Conservation (phyloP, 2,888 invertebrate species). For the Liodrosophila aerea region DNA sequence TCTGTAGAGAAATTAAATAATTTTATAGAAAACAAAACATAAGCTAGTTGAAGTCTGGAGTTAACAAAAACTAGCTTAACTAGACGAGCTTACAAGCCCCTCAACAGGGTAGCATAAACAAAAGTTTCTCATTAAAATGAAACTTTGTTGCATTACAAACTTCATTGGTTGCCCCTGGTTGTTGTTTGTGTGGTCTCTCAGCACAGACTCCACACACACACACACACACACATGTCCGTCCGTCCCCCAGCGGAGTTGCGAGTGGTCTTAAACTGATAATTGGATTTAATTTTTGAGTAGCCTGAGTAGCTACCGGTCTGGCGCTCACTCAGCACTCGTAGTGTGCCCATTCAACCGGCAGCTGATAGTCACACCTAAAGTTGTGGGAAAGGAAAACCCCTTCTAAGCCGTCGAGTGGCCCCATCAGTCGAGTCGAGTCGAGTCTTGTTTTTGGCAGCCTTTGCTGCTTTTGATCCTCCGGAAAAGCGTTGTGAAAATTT, state of each 20-base stretch:
- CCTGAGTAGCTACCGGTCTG: constrained; percentile 47
- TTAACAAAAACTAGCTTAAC: background rate
- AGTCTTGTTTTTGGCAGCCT: constrained; percentile 38
- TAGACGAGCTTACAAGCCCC: constrained; percentile 10
- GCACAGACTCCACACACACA: constrained; percentile 23
- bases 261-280: constrained; percentile 75
- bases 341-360: constrained; percentile 29
- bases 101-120: constrained; percentile 54
- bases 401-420: constrained; percentile 28
- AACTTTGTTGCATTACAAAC: constrained; percentile 68
- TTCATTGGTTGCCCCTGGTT: constrained; percentile 31
- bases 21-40: constrained; percentile 2
- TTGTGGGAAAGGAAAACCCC: constrained; percentile 6
- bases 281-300: constrained; percentile 77
- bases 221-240: constrained; percentile 35
- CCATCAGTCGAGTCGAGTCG: too few species aligned
- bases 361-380: constrained; percentile 56
- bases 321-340: constrained; percentile 40
- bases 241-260: constrained; percentile 51
- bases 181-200: constrained; percentile 31
- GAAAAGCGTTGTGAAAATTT: constrained; percentile 63
- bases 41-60: constrained; percentile 3
- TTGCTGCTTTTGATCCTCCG: constrained; percentile 50
- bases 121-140: constrained; percentile 76
- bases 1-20: background rate